Percentiles rank a stretch among this genome's conserved stretches.
These are phyloP conservation scores for Entomobrya proxima DNA, from an alignment of 2,888 invertebrate genomes.

Conservation along the genomic window DNA sequence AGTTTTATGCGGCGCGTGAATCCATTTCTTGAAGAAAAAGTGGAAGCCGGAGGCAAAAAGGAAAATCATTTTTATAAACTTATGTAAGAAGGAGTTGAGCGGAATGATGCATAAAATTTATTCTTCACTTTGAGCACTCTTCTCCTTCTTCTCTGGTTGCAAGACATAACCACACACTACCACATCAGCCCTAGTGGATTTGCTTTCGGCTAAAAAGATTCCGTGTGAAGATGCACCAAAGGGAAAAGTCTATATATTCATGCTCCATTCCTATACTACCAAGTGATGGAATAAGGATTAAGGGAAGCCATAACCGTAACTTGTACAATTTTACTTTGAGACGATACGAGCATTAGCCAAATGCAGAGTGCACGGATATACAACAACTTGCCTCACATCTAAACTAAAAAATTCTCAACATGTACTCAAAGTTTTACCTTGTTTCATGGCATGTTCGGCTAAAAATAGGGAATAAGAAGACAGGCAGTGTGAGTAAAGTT, in stretches of 20 bases:
- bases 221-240: background rate
- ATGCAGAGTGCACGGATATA: background rate
- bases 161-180: no score
- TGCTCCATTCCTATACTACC: background rate
- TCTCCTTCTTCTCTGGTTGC: background rate
- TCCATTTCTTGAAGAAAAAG: background rate
- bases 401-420: background rate
- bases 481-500: background rate
- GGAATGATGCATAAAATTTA: slow-evolving; percentile 51
- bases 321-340: background rate
- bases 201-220: background rate
- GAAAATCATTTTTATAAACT: background rate
- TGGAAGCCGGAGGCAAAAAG: background rate
- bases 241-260: background rate
- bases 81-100: slow-evolving; percentile 32
- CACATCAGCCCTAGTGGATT: no score
- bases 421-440: no score
- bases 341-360: background rate
- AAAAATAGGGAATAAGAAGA: background rate
- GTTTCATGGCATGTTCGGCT: background rate
- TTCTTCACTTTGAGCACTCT: background rate
- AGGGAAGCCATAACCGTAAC: background rate
- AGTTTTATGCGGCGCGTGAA: background rate
- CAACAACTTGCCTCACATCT: background rate
- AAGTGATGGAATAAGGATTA: slow-evolving; percentile 3